These are phyloP conservation scores for Peribatodes rhomboidaria DNA, from an alignment of 2,888 invertebrate genomes.

Conservation along the genomic window DNA sequence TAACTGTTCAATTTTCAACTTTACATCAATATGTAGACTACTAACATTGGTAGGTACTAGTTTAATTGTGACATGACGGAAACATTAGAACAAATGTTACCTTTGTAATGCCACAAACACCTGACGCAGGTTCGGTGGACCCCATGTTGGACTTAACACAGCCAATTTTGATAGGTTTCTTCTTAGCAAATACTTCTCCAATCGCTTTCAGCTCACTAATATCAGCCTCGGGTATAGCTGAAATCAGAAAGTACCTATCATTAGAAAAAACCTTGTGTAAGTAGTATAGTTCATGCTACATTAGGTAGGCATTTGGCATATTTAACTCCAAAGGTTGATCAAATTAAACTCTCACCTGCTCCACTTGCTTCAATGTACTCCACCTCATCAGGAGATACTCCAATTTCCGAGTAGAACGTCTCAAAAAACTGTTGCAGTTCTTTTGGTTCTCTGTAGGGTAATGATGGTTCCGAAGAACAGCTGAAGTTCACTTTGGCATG, in stretches of 20 bases:
- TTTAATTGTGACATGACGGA: too few species aligned
- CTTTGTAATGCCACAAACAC: conserved; percentile 83
- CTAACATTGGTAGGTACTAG: too few species aligned
- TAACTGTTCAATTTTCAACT: too few species aligned
- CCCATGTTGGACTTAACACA: conserved; percentile 67
- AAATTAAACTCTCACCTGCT: conserved; percentile 77
- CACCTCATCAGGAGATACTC: conserved; percentile 88
- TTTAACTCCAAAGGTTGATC: too few species aligned
- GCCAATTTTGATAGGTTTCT: conserved; percentile 83
- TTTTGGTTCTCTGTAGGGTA: conserved; percentile 50
- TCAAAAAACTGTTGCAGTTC: conserved; percentile 77
- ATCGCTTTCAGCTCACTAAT: conserved; percentile 87
- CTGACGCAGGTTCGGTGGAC: conserved; percentile 62
- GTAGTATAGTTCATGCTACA: too few species aligned
- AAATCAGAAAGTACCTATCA: conserved; percentile 12
- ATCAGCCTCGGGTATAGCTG: conserved; percentile 85
- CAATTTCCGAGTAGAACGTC: conserved; percentile 87
- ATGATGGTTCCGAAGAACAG: conserved; percentile 36
- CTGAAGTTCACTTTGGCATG: conserved; percentile 86
- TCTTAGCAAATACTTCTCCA: conserved; percentile 80
- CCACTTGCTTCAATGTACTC: conserved; percentile 94
- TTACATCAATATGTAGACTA: too few species aligned
- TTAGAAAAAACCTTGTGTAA: background rate
- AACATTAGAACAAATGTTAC: conserved; percentile 50
- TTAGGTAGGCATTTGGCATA: too few species aligned